Base-by-base conservation (phyloP, 2,888 invertebrate genomes). In the Drosophila rellima region DNA sequence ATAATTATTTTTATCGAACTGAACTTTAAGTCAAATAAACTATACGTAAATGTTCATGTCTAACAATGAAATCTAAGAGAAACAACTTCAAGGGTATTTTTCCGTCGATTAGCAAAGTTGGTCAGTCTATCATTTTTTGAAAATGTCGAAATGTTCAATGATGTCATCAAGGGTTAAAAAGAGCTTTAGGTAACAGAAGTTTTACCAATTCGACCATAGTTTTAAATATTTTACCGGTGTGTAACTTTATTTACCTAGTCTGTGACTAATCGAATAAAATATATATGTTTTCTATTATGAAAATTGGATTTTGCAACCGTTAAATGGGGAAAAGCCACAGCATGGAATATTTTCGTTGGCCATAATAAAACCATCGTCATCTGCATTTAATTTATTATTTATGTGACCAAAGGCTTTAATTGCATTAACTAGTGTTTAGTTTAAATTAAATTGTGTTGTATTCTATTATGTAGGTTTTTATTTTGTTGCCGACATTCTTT, bases 371-470 rank as follows among this genome's bases (percentile, higher is more conserved):
- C 0, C 51, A 60, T 31, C 42, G 54, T 18, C 51, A 61, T 55
- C 31, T 44, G 55, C 52, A 33, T 68, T 79, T 79, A 80, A 86
- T 83, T 79, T 73, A 77, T 70, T 51, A 81, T 71, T 65, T 68
- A 56, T 52, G 70, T 33, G 29, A 4, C 33, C 35, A 45, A 10
- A 29, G 42, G n/a, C 55, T 61, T 45, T 65, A 80, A 80, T 82
- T 78, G 60, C 68, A 70, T 81, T 75, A 69, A 62, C 52, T 59
- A 62, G 61, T 70, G 63, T 73, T 75, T 71, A 57, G 59, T 64
- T 67, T 70, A 66, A 67, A 70, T 64, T 61, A 37, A 66, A 80
- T 64, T 64, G 35, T 51, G 50, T 33, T 78, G 59, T 64, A 61
- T 35, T 42, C 17, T 65, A 31, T 29, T 42, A 47, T 31, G 17